Evolutionary conservation across 2,888 invertebrate species (phyloP).

Genomic region (Lochmaea capreae): DNA sequence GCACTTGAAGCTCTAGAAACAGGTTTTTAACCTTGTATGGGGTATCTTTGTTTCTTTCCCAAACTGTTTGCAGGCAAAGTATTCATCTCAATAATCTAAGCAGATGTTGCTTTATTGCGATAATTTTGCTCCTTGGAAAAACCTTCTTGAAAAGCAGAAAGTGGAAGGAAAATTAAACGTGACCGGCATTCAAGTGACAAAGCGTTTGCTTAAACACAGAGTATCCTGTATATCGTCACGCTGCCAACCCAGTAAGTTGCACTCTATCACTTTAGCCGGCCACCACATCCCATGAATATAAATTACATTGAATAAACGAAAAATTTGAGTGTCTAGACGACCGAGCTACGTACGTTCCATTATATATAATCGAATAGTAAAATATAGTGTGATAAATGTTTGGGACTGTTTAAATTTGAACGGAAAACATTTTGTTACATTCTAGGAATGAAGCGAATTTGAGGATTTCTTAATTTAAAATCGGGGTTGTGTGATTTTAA

Average conservation of each 20-base stretch:
- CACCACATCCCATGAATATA: constrained; percentile 31
- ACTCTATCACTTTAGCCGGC: constrained; percentile 26
- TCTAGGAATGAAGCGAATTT: no score
- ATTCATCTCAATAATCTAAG: no score
- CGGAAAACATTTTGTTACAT: no score
- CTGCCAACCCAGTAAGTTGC: constrained; percentile 10
- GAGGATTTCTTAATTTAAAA: no score
- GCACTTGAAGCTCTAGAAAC: no score
- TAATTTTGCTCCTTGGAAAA: neutral
- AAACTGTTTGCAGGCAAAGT: no score
- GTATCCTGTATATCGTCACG: constrained; percentile 10
- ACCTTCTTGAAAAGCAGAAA: neutral
- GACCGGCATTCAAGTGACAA: constrained; percentile 8
- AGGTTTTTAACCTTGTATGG: no score
- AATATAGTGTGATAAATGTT: no score
- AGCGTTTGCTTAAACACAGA: neutral
- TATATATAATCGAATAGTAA: no score
- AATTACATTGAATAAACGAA: constrained; percentile 17
- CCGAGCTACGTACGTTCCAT: neutral
- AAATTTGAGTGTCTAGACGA: constrained; percentile 24
- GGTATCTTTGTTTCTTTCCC: no score
- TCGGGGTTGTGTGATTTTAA: no score
- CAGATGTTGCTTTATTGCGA: neutral
- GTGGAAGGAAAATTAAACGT: constrained; percentile 5
- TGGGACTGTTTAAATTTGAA: no score